Evolutionary conservation across 2,888 invertebrate species (phyloP), one percentile per base, ranked within the genome.

Genomic region (Chorisops tibialis): DNA sequence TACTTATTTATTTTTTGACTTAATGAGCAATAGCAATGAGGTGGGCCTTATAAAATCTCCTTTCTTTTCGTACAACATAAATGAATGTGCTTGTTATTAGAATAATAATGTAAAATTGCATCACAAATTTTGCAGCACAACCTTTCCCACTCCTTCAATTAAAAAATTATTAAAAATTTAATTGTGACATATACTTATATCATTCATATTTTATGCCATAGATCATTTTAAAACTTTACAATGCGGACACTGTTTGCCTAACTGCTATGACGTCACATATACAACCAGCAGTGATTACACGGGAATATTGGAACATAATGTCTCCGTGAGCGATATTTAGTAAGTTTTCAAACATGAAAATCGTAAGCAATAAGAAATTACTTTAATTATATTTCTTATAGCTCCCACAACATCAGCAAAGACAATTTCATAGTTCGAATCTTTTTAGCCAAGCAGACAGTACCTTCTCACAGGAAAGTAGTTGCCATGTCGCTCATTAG

Each of bases 401-500:
- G 65, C 19, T 50, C 52, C 22, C 30, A 52, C 16, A 67, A 65
- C 30, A 60, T 71, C 2, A 70, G 69, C 14, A 68, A 67, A 12
- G 72, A 73, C 18, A 71, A 71, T 9, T 78, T 76, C 51, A 71
- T 76, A 22, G 70, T 75, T 12, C 70, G 76, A 0, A 70, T 75
- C 4, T 78, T 74, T 56, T 67, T 77, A 64, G 72, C 74, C n/a
- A 75, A 75, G 22, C 78, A 78, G 64, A 73, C 73, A 2, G 78
- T 77, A 1, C 73, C 74, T 2, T 72, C 72, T 1, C 75, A 77
- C 62, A 69, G 71, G 0, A 78, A 78, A 65, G 74, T 78, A 9
- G 75, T 75, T 1, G 74, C 75, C 1, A 77, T 77, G 76, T 77
- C 76, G 1, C 76, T 76, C 75, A 71, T 78, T 39, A 74, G 75